These are phyloP conservation scores for Heliconius hewitsoni DNA, from an alignment of 1,140 invertebrate genomes.

Conservation along the genomic window DNA sequence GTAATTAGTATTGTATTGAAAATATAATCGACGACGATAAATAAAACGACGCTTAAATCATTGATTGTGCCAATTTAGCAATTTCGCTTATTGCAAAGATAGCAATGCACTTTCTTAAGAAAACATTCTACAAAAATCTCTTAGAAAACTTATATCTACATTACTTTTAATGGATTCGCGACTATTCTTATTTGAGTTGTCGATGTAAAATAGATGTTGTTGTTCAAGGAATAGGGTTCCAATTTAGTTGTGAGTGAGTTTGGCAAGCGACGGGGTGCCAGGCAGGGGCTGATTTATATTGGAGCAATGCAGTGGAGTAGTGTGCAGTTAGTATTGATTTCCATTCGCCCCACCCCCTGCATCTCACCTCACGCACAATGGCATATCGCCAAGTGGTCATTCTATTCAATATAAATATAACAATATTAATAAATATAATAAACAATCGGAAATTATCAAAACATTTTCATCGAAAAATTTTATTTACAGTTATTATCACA, in stretches of 20 bases:
- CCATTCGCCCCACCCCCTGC: constrained; percentile 70
- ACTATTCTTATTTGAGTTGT: constrained; percentile 52
- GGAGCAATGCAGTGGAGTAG: constrained; percentile 81
- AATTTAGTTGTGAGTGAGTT: constrained; percentile 50
- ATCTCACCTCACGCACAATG: constrained; percentile 77
- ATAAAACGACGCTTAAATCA: not conserved
- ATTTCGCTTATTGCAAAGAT: constrained; percentile 32
- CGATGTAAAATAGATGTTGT: not conserved
- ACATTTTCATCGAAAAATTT: not conserved
- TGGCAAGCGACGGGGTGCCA: constrained; percentile 72
- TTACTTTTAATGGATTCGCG: constrained; percentile 71
- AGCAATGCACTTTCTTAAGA: constrained; percentile 39
- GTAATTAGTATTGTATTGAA: not conserved
- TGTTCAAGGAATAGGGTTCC: constrained; percentile 40
- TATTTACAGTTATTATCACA: not conserved
- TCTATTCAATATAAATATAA: not conserved
- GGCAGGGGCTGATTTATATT: constrained; percentile 81
- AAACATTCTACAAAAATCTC: constrained; percentile 49
- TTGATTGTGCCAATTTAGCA: constrained; percentile 15
- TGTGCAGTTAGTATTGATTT: constrained; percentile 83
- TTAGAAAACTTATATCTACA: constrained; percentile 59
- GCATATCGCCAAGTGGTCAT: constrained; percentile 43
- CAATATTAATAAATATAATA: not conserved
- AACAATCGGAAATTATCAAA: not conserved
- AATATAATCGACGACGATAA: not conserved